phyloP scores from a whole-genome alignment of 2,797 vertebrate species.

The Alosa sapidissima region DNA sequence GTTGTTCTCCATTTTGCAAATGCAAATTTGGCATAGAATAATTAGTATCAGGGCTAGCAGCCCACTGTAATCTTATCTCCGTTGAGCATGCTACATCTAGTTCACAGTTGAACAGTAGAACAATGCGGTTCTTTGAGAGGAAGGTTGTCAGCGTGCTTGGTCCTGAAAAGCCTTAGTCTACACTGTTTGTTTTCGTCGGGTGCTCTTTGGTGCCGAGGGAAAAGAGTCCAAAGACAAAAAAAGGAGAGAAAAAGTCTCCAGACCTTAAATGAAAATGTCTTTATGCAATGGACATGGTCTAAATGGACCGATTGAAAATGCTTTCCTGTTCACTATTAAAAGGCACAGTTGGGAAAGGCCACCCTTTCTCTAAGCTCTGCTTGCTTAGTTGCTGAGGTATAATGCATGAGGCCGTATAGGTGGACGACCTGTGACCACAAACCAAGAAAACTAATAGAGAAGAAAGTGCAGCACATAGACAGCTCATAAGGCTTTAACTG shows the following conservation, averaged over 20 bases:
- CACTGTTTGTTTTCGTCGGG: too few relatives aligned
- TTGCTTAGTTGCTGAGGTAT: not conserved
- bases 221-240: too few relatives aligned
- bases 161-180: too few relatives aligned
- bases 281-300: too few relatives aligned
- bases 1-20: not conserved
- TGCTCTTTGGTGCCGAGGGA: too few relatives aligned
- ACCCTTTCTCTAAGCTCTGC: not conserved
- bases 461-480: not conserved
- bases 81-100: not conserved
- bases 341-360: not conserved
- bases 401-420: not conserved
- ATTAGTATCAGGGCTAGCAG: not conserved
- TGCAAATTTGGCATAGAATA: not conserved
- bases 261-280: too few relatives aligned
- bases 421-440: not conserved
- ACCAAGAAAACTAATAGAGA: not conserved
- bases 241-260: too few relatives aligned
- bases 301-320: too few relatives aligned
- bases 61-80: constrained; percentile 2
- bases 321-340: not conserved
- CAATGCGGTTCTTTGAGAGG: not conserved
- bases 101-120: not conserved
- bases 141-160: too few relatives aligned
- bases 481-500: not conserved